Evolutionary conservation across 2,797 vertebrate genomes (phyloP).

Genomic region (Silurus lanzhouensis): DNA sequence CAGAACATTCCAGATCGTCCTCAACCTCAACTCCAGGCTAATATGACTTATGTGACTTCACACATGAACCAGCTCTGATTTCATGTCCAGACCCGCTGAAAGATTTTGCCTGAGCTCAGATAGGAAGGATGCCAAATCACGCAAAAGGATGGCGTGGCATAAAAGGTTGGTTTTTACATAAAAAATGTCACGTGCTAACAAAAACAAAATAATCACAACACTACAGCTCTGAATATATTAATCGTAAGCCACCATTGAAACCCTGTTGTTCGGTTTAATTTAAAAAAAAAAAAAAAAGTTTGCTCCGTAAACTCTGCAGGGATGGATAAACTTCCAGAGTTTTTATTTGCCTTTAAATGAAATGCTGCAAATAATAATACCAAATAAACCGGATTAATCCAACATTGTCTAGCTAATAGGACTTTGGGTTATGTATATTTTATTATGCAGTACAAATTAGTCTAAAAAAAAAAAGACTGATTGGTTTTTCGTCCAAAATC

Average conservation of each 20-base stretch:
- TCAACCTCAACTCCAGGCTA: background rate
- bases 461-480: background rate
- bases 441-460: conserved; percentile 19
- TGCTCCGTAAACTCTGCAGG: background rate
- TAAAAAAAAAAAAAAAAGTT: background rate
- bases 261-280: conserved; percentile 1
- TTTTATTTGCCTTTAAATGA: background rate
- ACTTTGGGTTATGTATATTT: conserved; percentile 10
- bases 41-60: conserved; percentile 1
- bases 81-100: conserved; percentile 4
- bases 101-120: conserved; percentile 9
- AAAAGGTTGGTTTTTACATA: background rate
- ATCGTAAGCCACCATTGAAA: background rate
- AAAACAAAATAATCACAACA: background rate
- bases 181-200: background rate
- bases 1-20: conserved; percentile 7
- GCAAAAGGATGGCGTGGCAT: background rate
- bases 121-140: background rate
- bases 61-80: background rate
- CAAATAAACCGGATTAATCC: conserved; percentile 7
- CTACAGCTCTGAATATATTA: background rate
- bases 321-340: background rate
- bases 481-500: conserved; percentile 30
- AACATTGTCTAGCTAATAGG: conserved; percentile 8
- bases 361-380: conserved; percentile 14